These are phyloP conservation scores for Rhysida immarginata DNA, from an alignment of 1,140 invertebrate species.

Conservation along the genomic window DNA sequence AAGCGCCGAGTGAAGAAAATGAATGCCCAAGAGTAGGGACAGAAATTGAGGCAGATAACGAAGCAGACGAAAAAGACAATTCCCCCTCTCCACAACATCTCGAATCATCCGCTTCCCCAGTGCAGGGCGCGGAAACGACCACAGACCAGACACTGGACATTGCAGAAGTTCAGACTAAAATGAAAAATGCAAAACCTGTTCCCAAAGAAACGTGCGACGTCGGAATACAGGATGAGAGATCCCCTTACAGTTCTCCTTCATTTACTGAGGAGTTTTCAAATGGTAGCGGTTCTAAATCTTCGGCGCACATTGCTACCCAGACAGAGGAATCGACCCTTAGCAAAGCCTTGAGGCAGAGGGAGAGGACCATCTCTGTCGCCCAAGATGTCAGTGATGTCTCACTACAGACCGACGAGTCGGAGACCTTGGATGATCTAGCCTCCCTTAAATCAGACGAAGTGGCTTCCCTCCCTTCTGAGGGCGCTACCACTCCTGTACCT, in stretches of 20 bases:
- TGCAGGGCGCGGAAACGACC: too few relatives aligned
- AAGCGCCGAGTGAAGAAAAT: too few relatives aligned
- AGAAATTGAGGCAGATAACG: too few relatives aligned
- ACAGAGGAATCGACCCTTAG: slow-evolving; percentile 1
- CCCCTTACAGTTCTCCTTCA: not conserved
- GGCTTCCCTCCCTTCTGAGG: slow-evolving; percentile 3
- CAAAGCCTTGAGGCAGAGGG: not conserved
- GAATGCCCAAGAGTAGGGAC: too few relatives aligned
- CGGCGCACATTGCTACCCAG: not conserved
- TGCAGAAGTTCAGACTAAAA: too few relatives aligned
- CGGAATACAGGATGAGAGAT: not conserved
- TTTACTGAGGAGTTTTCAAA: not conserved
- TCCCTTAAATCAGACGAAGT: slow-evolving; percentile 5
- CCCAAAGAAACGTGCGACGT: slow-evolving; percentile 2
- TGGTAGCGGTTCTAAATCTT: not conserved
- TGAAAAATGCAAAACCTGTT: too few relatives aligned
- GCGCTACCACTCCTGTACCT: not conserved
- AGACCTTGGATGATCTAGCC: slow-evolving; percentile 1
- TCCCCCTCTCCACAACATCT: too few relatives aligned
- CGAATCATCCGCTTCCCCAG: too few relatives aligned
- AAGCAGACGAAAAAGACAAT: too few relatives aligned
- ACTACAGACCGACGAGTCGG: slow-evolving; percentile 3
- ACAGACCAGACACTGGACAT: too few relatives aligned
- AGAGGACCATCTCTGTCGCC: not conserved
- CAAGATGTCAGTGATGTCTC: slow-evolving; percentile 1